Percentiles rank a stretch among this genome's conserved stretches.
Conservation (phyloP, 1,140 invertebrate genomes). For the Diachasma alloeum region DNA sequence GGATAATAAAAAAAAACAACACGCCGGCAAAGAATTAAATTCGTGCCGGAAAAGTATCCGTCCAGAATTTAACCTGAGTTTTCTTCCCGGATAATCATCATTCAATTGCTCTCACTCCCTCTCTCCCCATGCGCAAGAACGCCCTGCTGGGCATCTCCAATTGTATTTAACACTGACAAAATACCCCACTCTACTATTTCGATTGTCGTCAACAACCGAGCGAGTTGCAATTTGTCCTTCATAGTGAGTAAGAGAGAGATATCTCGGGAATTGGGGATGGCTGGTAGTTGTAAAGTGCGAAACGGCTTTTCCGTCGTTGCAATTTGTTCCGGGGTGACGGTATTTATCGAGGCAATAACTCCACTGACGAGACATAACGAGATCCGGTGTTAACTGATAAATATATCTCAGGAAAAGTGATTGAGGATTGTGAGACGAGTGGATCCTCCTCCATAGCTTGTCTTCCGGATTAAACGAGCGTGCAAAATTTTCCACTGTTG, state of each 20-base stretch:
- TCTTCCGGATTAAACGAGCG: background rate
- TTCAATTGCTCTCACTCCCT: background rate
- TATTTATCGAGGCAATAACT: conserved; percentile 14
- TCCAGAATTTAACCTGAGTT: background rate
- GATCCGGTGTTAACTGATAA: background rate
- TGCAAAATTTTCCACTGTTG: background rate
- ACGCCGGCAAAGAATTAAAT: background rate
- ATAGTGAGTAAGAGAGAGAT: background rate
- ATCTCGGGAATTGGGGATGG: background rate
- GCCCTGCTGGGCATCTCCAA: background rate
- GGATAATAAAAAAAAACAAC: background rate
- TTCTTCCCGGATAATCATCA: background rate
- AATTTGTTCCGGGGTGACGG: background rate
- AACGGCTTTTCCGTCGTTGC: background rate
- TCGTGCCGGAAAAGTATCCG: background rate
- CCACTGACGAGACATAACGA: background rate
- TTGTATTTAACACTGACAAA: conserved; percentile 14
- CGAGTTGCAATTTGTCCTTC: background rate
- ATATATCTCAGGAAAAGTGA: background rate
- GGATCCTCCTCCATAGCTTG: background rate
- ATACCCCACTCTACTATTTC: background rate
- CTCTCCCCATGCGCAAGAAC: background rate
- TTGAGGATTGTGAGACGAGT: background rate
- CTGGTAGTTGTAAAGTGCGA: background rate
- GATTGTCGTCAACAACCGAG: background rate